Conservation (phyloP, 37 sponge, comb jelly and placozoan species). For the Spongilla lacustris region DNA sequence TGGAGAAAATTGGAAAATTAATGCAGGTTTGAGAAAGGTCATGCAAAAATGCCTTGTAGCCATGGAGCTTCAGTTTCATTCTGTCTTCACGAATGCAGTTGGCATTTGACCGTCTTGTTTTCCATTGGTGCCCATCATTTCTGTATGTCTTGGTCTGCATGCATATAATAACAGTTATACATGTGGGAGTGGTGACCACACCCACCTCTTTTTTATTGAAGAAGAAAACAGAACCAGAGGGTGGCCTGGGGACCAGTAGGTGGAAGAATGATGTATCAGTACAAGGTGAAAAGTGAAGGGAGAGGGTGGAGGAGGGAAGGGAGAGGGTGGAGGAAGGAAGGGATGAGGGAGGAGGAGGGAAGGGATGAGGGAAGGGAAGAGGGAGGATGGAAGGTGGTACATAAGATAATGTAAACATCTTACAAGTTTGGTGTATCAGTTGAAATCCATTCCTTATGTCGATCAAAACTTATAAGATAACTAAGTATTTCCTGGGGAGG, state of each 20-base stretch:
- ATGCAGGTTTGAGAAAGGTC: not conserved
- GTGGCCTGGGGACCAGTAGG: constrained; percentile 29
- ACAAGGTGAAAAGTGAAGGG: no score
- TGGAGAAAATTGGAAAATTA: not conserved
- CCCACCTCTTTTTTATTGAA: constrained; percentile 50
- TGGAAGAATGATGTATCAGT: no score
- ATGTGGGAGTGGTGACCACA: not conserved
- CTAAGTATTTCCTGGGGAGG: constrained; percentile 49
- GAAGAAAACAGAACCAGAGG: constrained; percentile 62
- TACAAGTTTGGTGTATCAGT: constrained; percentile 25
- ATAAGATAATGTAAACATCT: not conserved
- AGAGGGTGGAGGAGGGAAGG: no score
- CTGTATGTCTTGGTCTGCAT: constrained; percentile 63
- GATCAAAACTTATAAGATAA: constrained; percentile 67
- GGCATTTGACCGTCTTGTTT: constrained; percentile 22
- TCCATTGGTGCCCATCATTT: constrained; percentile 67
- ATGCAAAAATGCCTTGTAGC: constrained; percentile 29
- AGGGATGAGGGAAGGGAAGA: no score
- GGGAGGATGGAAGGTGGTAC: no score
- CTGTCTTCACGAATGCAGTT: constrained; percentile 55
- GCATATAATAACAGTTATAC: not conserved
- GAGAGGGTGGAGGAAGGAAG: not conserved
- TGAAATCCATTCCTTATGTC: constrained; percentile 47
- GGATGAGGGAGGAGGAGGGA: no score
- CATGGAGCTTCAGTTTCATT: constrained; percentile 61